These are phyloP conservation scores for Vulpes vulpes DNA, from an alignment of 2,113 vertebrate species.

Conservation along the genomic window DNA sequence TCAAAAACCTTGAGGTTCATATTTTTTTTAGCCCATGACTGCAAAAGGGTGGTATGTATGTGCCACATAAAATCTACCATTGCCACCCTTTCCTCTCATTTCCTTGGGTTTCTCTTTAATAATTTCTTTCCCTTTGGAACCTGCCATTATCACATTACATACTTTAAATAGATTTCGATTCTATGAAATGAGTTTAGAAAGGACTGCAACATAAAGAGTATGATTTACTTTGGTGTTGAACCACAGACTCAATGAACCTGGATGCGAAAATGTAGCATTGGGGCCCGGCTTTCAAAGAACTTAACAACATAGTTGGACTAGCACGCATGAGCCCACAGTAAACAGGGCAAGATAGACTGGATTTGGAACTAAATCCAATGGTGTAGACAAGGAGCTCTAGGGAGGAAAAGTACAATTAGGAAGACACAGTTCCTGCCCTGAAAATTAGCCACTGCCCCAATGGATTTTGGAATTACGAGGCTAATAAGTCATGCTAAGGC, in stretches of 20 bases:
- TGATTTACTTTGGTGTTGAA: no score
- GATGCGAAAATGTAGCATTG: not conserved
- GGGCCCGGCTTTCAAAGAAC: not conserved
- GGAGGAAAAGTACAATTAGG: conserved; percentile 65
- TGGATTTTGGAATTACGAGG: conserved; percentile 42
- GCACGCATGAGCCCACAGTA: conserved; percentile 7
- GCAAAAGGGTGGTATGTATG: not conserved
- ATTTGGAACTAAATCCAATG: conserved; percentile 42
- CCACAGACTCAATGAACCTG: fast-evolving
- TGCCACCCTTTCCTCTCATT: not conserved
- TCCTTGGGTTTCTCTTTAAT: not conserved
- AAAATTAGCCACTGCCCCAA: conserved; percentile 73
- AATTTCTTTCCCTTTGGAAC: not conserved
- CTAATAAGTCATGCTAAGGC: conserved; percentile 23
- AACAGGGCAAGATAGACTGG: conserved; percentile 69
- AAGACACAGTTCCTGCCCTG: conserved; percentile 71
- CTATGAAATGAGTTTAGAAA: not conserved
- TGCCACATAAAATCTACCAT: not conserved
- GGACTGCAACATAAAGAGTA: not conserved
- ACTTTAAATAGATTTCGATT: not conserved
- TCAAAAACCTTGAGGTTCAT: not conserved
- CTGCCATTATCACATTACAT: not conserved
- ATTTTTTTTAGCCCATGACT: not conserved
- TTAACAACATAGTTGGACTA: not conserved
- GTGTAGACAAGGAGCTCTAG: conserved; percentile 39